Percentiles rank a stretch among this genome's conserved stretches.
Evolutionary conservation across 2,888 invertebrate genomes (phyloP).

Genomic region (Fragum sueziense): DNA sequence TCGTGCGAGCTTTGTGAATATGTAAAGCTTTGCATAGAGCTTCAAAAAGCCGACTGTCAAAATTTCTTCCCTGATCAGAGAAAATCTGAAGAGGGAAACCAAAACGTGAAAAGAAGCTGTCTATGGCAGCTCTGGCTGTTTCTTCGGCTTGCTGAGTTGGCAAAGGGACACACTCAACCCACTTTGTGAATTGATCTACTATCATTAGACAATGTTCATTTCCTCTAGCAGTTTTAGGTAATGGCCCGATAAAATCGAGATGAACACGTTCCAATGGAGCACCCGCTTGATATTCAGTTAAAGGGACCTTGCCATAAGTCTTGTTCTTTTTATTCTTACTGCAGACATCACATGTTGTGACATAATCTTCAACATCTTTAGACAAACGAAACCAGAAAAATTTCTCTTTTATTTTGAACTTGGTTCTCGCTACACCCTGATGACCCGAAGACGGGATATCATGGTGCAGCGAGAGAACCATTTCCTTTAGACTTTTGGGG

Average conservation of each 20-base stretch:
- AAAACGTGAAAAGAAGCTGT: conserved; percentile 28
- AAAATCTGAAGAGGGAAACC: conserved; percentile 27
- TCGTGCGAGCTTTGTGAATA: conserved; percentile 29
- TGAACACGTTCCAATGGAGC: conserved; percentile 29
- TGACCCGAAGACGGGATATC: conserved; percentile 37
- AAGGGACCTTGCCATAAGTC: conserved; percentile 20
- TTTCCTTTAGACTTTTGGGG: conserved; percentile 4
- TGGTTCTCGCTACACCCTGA: conserved; percentile 38
- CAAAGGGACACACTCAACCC: conserved; percentile 26
- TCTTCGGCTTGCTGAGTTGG: conserved; percentile 26
- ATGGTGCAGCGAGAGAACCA: conserved; percentile 3
- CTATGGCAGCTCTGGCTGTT: conserved; percentile 22
- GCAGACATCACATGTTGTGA: conserved; percentile 20
- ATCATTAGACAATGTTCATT: conserved; percentile 33
- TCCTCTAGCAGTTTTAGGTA: conserved; percentile 23
- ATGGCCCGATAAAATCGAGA: conserved; percentile 25
- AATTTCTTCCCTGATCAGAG: conserved; percentile 20
- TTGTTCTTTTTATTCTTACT: conserved; percentile 27
- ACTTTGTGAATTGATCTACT: conserved; percentile 36
- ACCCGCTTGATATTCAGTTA: conserved; percentile 23
- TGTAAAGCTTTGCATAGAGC: no score
- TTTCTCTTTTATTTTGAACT: conserved; percentile 19
- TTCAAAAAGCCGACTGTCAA: conserved; percentile 16
- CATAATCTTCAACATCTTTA: conserved; percentile 20
- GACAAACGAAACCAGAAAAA: conserved; percentile 29